Base-by-base conservation (phyloP, 2,888 invertebrate genomes). In the Aspidapion aeneum region DNA sequence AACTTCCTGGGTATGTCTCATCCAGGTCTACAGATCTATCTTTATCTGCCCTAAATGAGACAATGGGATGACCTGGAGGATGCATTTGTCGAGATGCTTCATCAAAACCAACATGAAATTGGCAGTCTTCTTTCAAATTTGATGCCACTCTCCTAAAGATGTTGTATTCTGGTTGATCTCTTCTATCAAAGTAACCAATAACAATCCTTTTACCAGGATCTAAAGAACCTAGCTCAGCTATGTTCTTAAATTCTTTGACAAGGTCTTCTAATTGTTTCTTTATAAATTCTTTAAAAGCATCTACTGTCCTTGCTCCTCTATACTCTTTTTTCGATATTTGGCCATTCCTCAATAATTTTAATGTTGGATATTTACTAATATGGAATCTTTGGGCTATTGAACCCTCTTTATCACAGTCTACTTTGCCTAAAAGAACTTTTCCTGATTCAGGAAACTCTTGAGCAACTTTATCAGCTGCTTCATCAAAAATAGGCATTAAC, bases 351-450 rank as follows among this genome's bases (percentile, higher is more conserved):
- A 98, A 92, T 18, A 98, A 81, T 82, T 99, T 99, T 63, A 99
- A 81, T 2, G 99, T 99, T 3, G 99, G 99, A 82, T 99, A 99
- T 83, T 99, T 99, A 63, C 91, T 92, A 63, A 99, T 97, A 76
- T 97, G 96, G 81, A 96, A 99, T 71, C 94, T 87, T 57, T n/a
- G 21, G 1, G 98, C 93, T 63, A 98, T 85, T 18, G 87, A 82
- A 83, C 90, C 88, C 83, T 99, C 95, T 74, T 86, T 87, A 81
- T 99, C 99, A 83, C 98, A 98, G 81, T 99, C 98, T 5, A 99
- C 94, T 83, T 96, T 96, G 55, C 92, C 98, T 85, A 98, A 90
- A 5, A 95, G 91, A 9, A 98, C 94, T 79, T 87, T 90, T 12
- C 95, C 94, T 17, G 87, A 79, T 64, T 91, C 88, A 58, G 94